Percentiles rank a stretch among this genome's conserved stretches.
phyloP scores from a whole-genome alignment of 2,888 invertebrate genomes.

The Callyntrura sp. region DNA sequence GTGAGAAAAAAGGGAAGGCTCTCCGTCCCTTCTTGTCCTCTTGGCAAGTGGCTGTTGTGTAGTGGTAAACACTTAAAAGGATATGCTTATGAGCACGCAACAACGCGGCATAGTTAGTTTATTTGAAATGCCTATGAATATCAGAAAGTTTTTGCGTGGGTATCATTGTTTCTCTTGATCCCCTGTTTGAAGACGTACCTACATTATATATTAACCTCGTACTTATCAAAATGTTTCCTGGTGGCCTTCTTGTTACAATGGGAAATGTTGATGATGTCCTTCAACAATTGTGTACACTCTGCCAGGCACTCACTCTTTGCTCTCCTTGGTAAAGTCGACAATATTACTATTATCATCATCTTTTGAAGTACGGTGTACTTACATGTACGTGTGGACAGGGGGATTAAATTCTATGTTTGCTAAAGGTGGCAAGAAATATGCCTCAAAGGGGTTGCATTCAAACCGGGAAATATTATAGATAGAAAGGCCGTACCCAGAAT shows the following conservation, averaged over 20 bases:
- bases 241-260: background rate
- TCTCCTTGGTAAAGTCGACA: too few species aligned
- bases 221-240: slow-evolving; percentile 30
- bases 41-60: slow-evolving; percentile 17
- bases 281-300: background rate
- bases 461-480: background rate
- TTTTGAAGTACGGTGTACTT: background rate
- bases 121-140: too few species aligned
- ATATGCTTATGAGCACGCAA: background rate
- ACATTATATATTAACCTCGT: background rate
- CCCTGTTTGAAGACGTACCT: background rate
- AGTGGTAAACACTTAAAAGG: slow-evolving; percentile 42
- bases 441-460: background rate
- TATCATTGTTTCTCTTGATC: too few species aligned
- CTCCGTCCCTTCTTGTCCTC: background rate
- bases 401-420: background rate
- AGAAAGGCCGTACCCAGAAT: background rate
- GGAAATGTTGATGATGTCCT: too few species aligned
- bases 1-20: background rate
- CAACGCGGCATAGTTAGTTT: background rate
- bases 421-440: background rate
- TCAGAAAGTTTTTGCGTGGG: too few species aligned
- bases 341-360: too few species aligned
- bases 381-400: background rate
- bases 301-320: background rate